Percentiles rank a stretch among this genome's conserved stretches.
phyloP scores from a whole-genome alignment of 2,888 invertebrate species.

The Amiota communis region DNA sequence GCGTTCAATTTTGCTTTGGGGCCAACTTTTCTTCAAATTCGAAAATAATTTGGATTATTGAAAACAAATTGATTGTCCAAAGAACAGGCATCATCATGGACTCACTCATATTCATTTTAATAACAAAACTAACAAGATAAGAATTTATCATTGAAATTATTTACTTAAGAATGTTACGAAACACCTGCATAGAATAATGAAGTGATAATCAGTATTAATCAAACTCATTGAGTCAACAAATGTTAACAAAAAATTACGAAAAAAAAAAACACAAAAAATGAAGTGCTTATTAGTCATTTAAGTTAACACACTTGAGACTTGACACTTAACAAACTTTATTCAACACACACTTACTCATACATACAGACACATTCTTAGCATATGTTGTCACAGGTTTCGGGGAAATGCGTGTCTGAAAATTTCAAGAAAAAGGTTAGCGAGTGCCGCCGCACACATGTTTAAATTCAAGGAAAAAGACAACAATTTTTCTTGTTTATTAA shows the following conservation, averaged over 20 bases:
- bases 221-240: too few relatives aligned
- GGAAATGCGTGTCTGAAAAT: too few relatives aligned
- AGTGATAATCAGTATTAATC: neutral
- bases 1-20: slow-evolving; percentile 36
- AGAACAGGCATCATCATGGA: neutral
- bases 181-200: too few relatives aligned
- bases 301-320: neutral
- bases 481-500: neutral
- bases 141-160: too few relatives aligned
- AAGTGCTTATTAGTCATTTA: neutral
- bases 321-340: neutral
- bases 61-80: neutral
- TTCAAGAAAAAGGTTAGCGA: neutral
- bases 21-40: neutral
- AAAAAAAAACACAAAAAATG: neutral
- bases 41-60: neutral
- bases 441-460: neutral
- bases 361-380: too few relatives aligned
- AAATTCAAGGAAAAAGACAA: neutral
- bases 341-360: too few relatives aligned
- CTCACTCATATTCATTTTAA: too few relatives aligned
- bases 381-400: too few relatives aligned
- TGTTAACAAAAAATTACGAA: neutral
- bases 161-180: too few relatives aligned
- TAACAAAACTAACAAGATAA: too few relatives aligned